Base-by-base conservation (phyloP, 1,140 invertebrate genomes). In the Drosophila aff. region DNA sequence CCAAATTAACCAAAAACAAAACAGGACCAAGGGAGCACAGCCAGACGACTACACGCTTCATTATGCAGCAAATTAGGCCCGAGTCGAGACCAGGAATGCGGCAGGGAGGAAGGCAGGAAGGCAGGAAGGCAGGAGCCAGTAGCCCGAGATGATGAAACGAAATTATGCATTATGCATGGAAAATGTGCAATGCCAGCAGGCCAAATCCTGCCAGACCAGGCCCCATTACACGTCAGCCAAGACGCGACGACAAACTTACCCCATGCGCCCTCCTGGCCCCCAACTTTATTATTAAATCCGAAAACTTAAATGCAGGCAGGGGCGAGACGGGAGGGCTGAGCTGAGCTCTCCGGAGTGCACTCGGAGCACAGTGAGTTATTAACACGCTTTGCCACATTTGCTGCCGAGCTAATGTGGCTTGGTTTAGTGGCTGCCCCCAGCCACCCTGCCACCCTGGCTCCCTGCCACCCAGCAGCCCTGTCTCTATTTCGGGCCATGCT, bases 351-450 rank as follows among this genome's bases (percentile, higher is more conserved):
- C 46, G 59, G 83, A 89, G 83, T 87, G 82, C 83, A 85, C 74
- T 79, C 67, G 77, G 72, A 67, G 77, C 68, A 76, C 75, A 82
- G 84, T 90, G 82, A 90, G 86, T 90, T 90, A 90, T 90, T 90
- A 90, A 91, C 85, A 90, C 85, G 85, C 85, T 82, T 90, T 90
- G 85, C 85, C 85, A 91, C 85, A 90, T 85, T 91, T 91, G 85
- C 86, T 86, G 75, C 81, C 81, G 69, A 89, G 84, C 81, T 89
- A 90, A 89, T 89, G 84, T 89, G 84, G 84, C 85, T 90, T 75
- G 85, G 85, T 90, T 89, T 89, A 87, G 83, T 87, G 84, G 83
- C 68, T 84, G 67, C 63, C 80, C 76, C 59, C 59, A 4, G 23
- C 38, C 40, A 21, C 47, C 46, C 23, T 13, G 18, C 36, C 64